A percentile compares a stretch with the other conserved stretches of the same genome.
Evolutionary conservation across 2,888 invertebrate genomes (phyloP).

Genomic region (Timema podura): DNA sequence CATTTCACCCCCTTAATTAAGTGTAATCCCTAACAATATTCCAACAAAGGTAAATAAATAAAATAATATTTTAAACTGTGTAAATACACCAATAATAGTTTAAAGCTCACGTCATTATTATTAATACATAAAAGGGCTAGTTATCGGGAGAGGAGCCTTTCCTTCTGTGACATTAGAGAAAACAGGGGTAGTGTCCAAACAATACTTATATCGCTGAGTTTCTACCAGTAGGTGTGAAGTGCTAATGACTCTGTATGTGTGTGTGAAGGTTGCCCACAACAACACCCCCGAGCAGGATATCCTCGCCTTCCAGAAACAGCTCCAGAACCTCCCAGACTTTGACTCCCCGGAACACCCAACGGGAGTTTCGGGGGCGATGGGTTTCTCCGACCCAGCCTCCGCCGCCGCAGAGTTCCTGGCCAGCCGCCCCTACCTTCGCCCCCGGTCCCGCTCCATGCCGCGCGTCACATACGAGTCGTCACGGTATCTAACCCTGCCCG

Average conservation of each 20-base stretch:
- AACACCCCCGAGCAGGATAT: conserved; percentile 49
- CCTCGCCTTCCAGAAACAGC: conserved; percentile 52
- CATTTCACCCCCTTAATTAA: too few species aligned
- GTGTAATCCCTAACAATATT: too few species aligned
- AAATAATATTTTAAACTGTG: too few species aligned
- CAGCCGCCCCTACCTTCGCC: conserved; percentile 40
- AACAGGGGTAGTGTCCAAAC: not conserved
- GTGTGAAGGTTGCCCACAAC: conserved; percentile 29
- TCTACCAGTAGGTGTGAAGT: conserved; percentile 1
- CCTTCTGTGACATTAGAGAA: too few species aligned
- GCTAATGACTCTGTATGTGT: too few species aligned
- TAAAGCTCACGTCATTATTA: too few species aligned
- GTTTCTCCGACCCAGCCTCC: conserved; percentile 35
- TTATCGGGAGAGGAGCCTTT: too few species aligned
- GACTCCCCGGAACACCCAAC: conserved; percentile 43
- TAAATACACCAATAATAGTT: too few species aligned
- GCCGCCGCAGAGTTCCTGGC: conserved; percentile 37
- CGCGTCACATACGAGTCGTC: conserved; percentile 45
- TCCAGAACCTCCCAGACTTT: conserved; percentile 53
- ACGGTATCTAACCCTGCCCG: conserved; percentile 41
- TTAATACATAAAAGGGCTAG: too few species aligned
- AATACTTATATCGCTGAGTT: conserved; percentile 23
- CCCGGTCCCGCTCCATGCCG: conserved; percentile 47
- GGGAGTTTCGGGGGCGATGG: conserved; percentile 20
- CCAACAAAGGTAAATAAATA: too few species aligned